These are phyloP conservation scores for Drosophila setosimentum DNA, from an alignment of 2,888 invertebrate species.

Conservation along the genomic window DNA sequence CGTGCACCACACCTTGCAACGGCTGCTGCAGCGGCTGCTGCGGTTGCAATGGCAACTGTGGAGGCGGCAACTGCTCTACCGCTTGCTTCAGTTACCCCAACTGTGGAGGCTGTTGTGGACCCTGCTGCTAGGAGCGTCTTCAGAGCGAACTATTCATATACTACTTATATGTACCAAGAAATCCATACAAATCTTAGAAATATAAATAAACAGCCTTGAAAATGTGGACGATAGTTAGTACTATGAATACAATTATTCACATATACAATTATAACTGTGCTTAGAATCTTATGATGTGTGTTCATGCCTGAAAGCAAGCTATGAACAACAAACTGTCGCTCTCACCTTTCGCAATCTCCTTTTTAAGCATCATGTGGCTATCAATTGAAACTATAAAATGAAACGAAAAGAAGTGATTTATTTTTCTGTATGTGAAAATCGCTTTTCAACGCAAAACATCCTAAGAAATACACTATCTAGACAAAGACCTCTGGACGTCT, in stretches of 20 bases:
- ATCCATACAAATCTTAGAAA: background rate
- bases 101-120: conserved; percentile 7
- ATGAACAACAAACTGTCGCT: background rate
- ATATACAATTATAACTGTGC: background rate
- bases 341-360: background rate
- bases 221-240: background rate
- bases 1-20: conserved; percentile 24
- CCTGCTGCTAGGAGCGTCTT: background rate
- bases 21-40: conserved; percentile 27
- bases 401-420: too few relatives aligned
- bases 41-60: conserved; percentile 25
- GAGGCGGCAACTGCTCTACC: conserved; percentile 11
- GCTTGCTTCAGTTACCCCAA: conserved; percentile 2
- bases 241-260: background rate
- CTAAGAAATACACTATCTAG: background rate
- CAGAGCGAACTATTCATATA: background rate
- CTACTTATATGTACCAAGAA: background rate
- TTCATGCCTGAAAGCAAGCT: background rate
- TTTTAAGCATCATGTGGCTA: too few relatives aligned
- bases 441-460: background rate
- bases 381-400: background rate
- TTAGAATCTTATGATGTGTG: background rate
- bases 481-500: background rate
- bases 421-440: too few relatives aligned
- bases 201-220: background rate